Evolutionary conservation across 2,113 vertebrate genomes (phyloP).

Genomic region (Mugil cephalus): DNA sequence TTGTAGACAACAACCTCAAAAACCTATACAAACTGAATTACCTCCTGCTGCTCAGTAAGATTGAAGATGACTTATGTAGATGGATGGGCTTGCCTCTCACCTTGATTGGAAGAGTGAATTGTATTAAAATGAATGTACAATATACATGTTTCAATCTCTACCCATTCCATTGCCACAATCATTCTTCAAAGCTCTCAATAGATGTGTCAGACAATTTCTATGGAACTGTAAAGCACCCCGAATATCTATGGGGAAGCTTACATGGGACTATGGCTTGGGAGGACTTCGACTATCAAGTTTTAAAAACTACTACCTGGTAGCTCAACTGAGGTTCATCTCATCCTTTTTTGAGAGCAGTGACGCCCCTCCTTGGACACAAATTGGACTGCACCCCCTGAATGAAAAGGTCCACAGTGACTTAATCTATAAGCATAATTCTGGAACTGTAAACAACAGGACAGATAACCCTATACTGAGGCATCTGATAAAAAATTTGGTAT

Average conservation of each 20-base stretch:
- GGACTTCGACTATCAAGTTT: neutral
- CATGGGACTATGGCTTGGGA: conserved; percentile 1
- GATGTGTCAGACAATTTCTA: neutral
- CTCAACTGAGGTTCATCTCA: neutral
- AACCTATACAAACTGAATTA: neutral
- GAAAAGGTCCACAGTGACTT: no score
- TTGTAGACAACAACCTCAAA: neutral
- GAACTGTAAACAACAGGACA: no score
- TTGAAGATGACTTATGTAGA: neutral
- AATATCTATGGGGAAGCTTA: neutral
- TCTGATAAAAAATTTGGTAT: no score
- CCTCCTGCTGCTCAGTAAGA: neutral
- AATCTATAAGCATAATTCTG: no score
- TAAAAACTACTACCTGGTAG: neutral
- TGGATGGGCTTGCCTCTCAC: neutral
- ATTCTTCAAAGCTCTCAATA: conserved; percentile 1
- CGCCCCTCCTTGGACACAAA: neutral
- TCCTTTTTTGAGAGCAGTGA: neutral
- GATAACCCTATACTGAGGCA: no score
- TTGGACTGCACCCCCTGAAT: neutral
- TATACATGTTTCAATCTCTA: neutral
- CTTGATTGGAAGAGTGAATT: conserved; percentile 7
- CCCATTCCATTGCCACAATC: neutral
- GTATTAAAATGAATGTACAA: neutral
- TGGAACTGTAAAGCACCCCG: neutral